phyloP scores from a whole-genome alignment of 2,888 invertebrate species.

The Andrena bicolor region DNA sequence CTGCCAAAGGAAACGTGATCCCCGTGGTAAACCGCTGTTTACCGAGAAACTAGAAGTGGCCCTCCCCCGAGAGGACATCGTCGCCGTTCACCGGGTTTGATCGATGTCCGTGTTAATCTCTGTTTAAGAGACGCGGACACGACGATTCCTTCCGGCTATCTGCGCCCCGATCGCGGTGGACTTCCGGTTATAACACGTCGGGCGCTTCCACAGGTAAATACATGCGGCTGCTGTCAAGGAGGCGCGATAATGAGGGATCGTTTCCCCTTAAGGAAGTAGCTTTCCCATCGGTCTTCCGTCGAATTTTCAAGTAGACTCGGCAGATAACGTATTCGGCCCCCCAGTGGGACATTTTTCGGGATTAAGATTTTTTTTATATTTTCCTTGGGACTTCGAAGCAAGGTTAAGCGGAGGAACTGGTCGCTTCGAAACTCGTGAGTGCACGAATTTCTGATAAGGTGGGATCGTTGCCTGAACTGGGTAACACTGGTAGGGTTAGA shows the following conservation, averaged over 20 bases:
- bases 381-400: neutral
- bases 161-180: neutral
- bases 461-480: no score
- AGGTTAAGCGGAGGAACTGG: neutral
- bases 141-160: slow-evolving; percentile 66
- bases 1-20: slow-evolving; percentile 80
- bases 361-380: neutral
- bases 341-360: slow-evolving; percentile 3
- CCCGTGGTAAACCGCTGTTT: slow-evolving; percentile 82
- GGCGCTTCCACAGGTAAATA: slow-evolving; percentile 44
- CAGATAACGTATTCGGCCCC: neutral
- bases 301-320: neutral
- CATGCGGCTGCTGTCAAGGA: neutral
- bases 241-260: slow-evolving; percentile 62
- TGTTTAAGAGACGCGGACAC: slow-evolving; percentile 48
- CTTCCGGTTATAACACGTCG: slow-evolving; percentile 56
- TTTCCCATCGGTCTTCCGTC: neutral
- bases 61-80: slow-evolving; percentile 49
- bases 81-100: slow-evolving; percentile 65
- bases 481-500: no score
- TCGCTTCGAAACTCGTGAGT: neutral
- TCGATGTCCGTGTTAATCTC: slow-evolving; percentile 80
- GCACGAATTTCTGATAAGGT: neutral
- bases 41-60: slow-evolving; percentile 74
- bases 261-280: slow-evolving; percentile 15